Base-by-base conservation (phyloP, 2,797 vertebrate species). In the Harpagifer antarcticus region DNA sequence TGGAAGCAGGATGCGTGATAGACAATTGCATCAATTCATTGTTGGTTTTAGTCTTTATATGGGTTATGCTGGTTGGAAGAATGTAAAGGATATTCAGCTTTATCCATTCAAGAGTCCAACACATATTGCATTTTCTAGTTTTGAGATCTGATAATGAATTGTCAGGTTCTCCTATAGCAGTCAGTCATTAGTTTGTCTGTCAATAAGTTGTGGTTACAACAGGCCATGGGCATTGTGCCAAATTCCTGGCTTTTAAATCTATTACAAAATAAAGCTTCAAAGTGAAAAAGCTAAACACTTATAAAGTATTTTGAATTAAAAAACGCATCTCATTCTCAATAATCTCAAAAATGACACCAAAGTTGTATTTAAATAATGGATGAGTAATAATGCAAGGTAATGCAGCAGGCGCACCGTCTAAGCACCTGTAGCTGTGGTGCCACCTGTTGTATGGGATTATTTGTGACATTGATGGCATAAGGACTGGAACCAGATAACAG, bases 371-470 rank as follows among this genome's bases (percentile, higher is more conserved):
- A 61, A 63, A 70, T 37, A 63, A 50, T 20, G 15, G 17, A 57
- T 57, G 12, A 31, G 40, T 16, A 20, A 19, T 61, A 52, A 61
- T 57, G 53, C 23, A 55, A 61, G 54, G 20, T 60, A 84, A 81
- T 77, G 78, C 69, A 76, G 52, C 58, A 73, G 64, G 45, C n/a
- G 70, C 63, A 44, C 52, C 71, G 77, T 62, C 81, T 20, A 76
- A 81, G 55, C 64, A 86, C 78, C 76, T 83, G 84, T 84, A 73
- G 76, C 85, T 86, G 84, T 78, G 81, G 84, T 92, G 90, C 88
- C 90, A 94, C 91, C 90, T 93, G 92, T 93, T 91, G 89, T 81
- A 80, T 92, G 93, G 93, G 92, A 94, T 95, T 93, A 91, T 86
- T 91, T 91, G 78, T 92, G 92, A 93, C 91, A 90, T 86, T 89